Conservation (phyloP, 2,888 invertebrate genomes). For the Athripsodes cinereus region DNA sequence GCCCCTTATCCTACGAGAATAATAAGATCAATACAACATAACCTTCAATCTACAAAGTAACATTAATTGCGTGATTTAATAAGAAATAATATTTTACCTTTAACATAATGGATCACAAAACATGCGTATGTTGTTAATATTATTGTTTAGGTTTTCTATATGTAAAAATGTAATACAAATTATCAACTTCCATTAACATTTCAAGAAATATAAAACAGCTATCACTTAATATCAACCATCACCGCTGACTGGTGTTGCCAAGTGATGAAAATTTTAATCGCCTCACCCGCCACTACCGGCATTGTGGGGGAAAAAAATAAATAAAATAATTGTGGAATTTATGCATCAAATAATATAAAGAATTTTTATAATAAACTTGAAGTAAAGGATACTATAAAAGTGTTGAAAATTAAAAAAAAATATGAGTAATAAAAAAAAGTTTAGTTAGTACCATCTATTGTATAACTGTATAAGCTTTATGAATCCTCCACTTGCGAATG, state of each 20-base stretch:
- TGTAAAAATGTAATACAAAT: not conserved
- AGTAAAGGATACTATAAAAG: no score
- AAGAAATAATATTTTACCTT: not conserved
- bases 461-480: no score
- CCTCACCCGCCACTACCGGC: no score
- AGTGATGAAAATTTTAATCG: no score
- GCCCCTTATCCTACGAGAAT: conserved; percentile 64
- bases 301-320: no score
- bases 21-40: conserved; percentile 21
- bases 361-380: no score
- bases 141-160: not conserved
- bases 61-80: not conserved
- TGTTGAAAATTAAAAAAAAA: no score
- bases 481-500: no score
- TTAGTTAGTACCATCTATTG: no score
- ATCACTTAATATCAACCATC: not conserved
- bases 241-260: not conserved
- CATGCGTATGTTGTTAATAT: not conserved
- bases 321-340: no score
- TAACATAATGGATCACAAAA: not conserved
- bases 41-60: conserved; percentile 10
- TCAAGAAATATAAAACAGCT: not conserved
- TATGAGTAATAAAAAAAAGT: no score
- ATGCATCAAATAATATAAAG: no score
- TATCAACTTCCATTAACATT: not conserved